phyloP scores from a whole-genome alignment of 2,888 invertebrate species.

The Seira sanloemensis region DNA sequence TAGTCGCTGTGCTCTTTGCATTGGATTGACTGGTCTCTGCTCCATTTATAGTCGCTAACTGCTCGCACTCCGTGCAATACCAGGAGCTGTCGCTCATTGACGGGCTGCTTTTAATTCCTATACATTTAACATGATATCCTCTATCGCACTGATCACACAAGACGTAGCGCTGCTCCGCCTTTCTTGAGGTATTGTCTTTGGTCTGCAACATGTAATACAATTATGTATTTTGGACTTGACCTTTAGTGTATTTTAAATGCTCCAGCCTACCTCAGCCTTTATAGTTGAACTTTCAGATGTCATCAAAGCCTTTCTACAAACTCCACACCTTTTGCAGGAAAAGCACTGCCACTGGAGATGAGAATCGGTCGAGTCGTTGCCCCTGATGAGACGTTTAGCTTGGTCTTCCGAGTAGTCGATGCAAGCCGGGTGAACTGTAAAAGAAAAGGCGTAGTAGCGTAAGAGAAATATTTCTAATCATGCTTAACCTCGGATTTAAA shows the following conservation, averaged over 20 bases:
- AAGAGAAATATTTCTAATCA: neutral
- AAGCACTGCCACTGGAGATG: conserved; percentile 87
- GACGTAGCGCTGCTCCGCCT: conserved; percentile 39
- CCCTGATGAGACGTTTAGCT: conserved; percentile 74
- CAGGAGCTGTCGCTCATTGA: conserved; percentile 33
- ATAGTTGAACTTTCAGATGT: neutral
- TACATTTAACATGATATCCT: conserved; percentile 63
- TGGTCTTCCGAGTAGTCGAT: conserved; percentile 77
- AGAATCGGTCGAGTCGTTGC: conserved; percentile 16
- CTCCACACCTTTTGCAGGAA: conserved; percentile 90
- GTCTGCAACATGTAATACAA: conserved; percentile 8
- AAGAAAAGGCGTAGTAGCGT: neutral
- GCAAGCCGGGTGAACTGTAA: conserved; percentile 78
- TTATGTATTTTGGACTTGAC: too few relatives aligned
- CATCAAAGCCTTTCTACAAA: conserved; percentile 82
- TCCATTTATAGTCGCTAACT: neutral
- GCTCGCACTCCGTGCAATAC: conserved; percentile 51
- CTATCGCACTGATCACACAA: conserved; percentile 59
- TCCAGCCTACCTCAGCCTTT: neutral
- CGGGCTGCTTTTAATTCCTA: conserved; percentile 18
- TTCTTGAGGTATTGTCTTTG: conserved; percentile 31
- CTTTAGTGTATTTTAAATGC: conserved; percentile 1
- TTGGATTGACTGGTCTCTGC: neutral
- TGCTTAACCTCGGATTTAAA: too few relatives aligned
- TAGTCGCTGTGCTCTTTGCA: too few relatives aligned